These are phyloP conservation scores for Drosophila dives DNA, from an alignment of 2,888 invertebrate species.

Conservation along the genomic window DNA sequence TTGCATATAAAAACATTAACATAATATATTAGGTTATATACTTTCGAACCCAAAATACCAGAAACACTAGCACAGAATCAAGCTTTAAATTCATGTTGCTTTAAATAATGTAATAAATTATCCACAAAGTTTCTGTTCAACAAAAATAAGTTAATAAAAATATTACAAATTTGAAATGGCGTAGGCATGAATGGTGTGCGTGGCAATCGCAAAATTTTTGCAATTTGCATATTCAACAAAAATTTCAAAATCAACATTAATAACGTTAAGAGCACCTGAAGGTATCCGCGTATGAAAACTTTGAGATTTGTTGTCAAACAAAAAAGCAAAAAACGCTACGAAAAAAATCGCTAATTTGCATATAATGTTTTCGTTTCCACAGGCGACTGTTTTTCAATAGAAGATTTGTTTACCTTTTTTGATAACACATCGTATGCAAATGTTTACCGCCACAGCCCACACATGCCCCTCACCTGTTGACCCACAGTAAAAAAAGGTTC, in stretches of 20 bases:
- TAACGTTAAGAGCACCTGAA: constrained; percentile 13
- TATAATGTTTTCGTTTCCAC: constrained; percentile 37
- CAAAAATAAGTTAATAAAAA: constrained; percentile 31
- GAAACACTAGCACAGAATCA: not conserved
- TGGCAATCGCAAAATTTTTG: constrained; percentile 34
- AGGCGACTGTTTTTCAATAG: constrained; percentile 15
- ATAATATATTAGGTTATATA: constrained; percentile 36
- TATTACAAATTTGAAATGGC: constrained; percentile 46
- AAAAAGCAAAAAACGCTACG: constrained; percentile 9
- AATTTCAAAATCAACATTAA: constrained; percentile 31
- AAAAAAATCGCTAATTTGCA: constrained; percentile 64
- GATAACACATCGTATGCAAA: constrained; percentile 70
- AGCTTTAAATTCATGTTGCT: constrained; percentile 35
- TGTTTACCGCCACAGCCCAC: constrained; percentile 23
- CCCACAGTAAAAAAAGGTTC: constrained; percentile 48
- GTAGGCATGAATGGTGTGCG: constrained; percentile 11
- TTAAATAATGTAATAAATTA: constrained; percentile 50
- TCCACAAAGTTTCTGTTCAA: not conserved
- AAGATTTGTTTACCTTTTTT: constrained; percentile 47
- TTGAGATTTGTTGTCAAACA: constrained; percentile 33
- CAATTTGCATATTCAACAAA: constrained; percentile 69
- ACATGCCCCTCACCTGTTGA: constrained; percentile 33
- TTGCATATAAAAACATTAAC: not conserved
- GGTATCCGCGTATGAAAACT: constrained; percentile 34
- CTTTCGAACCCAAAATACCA: not conserved